These are phyloP conservation scores for Thelaira solivaga DNA, from an alignment of 2,888 invertebrate species.

Conservation along the genomic window DNA sequence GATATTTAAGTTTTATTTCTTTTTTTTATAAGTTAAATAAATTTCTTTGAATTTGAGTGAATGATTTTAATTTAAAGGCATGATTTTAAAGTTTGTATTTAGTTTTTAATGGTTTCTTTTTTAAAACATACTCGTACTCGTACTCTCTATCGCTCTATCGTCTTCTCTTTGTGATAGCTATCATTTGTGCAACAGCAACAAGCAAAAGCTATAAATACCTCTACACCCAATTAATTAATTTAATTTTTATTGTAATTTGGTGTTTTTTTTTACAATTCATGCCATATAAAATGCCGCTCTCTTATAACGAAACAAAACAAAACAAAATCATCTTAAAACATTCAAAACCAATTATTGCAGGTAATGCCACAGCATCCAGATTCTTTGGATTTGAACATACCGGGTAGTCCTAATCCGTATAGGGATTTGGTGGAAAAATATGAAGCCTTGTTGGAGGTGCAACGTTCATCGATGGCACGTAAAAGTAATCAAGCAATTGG, in stretches of 20 bases:
- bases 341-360: no score
- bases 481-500: constrained; percentile 77
- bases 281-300: constrained; percentile 33
- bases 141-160: not conserved
- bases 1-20: constrained; percentile 59
- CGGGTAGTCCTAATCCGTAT: constrained; percentile 81
- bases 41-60: constrained; percentile 41
- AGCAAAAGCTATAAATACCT: not conserved
- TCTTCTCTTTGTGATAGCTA: not conserved
- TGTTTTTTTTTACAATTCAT: constrained; percentile 23
- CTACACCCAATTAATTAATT: not conserved
- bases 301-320: not conserved
- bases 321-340: constrained; percentile 46
- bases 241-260: not conserved
- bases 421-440: constrained; percentile 90
- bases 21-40: constrained; percentile 47
- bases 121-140: not conserved
- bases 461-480: constrained; percentile 81
- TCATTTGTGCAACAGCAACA: not conserved
- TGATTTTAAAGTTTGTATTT: constrained; percentile 59
- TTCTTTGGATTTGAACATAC: constrained; percentile 73
- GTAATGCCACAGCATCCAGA: constrained; percentile 68
- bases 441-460: constrained; percentile 88
- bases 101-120: not conserved
- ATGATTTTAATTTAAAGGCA: constrained; percentile 54